phyloP scores from a whole-genome alignment of 23 tunicate species.

The Ciona savignyi region DNA sequence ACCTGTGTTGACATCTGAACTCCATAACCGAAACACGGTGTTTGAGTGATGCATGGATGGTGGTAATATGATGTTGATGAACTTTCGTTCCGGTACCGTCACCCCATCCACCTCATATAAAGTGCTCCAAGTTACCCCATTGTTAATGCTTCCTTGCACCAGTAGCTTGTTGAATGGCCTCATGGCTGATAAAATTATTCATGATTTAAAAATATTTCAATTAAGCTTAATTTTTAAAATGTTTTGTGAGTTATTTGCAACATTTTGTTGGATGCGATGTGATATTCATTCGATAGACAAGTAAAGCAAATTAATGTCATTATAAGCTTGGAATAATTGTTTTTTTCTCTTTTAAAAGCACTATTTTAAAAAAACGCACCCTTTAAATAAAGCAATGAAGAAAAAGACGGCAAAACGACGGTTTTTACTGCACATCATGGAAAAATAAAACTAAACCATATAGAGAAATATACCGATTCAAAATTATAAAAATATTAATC shows the following conservation, averaged over 20 bases:
- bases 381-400: too few species aligned
- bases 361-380: too few species aligned
- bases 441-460: too few species aligned
- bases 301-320: too few species aligned
- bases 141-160: conserved; percentile 64
- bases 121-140: conserved; percentile 83
- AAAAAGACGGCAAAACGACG: too few species aligned
- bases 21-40: conserved; percentile 49
- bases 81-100: background rate
- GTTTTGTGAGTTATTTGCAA: too few species aligned
- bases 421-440: too few species aligned
- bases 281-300: too few species aligned
- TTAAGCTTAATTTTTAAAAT: background rate
- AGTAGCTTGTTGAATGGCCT: conserved; percentile 1
- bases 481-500: too few species aligned
- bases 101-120: background rate
- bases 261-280: too few species aligned
- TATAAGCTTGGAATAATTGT: background rate
- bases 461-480: too few species aligned
- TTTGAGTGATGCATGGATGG: conserved; percentile 5
- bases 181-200: background rate
- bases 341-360: background rate
- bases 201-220: too few species aligned
- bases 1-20: conserved; percentile 24
- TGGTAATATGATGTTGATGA: conserved; percentile 38